Evolutionary conservation across 2,113 vertebrate species (phyloP).

Genomic region (Brachypodius melanocephalos): DNA sequence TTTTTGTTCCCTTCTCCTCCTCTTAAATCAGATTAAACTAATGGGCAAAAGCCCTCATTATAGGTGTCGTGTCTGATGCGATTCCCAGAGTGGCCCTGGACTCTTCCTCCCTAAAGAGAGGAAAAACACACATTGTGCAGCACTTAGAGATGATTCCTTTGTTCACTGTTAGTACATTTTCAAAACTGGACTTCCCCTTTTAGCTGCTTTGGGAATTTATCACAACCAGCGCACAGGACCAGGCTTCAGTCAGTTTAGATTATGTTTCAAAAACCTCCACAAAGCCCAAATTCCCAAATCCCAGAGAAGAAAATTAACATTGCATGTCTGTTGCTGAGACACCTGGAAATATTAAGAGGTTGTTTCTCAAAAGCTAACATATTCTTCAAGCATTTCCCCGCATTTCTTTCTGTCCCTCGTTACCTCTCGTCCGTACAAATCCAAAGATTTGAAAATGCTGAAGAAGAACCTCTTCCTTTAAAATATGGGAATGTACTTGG

Average conservation of each 20-base stretch:
- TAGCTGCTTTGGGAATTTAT: constrained; percentile 1
- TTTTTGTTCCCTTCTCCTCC: not conserved
- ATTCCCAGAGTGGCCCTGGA: not conserved
- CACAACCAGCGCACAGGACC: not conserved
- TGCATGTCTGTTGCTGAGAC: not conserved
- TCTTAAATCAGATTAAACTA: not conserved
- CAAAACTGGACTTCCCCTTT: not conserved
- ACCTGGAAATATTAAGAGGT: not conserved
- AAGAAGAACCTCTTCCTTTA: not conserved
- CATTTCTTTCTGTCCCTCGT: not conserved
- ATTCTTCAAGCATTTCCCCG: not conserved
- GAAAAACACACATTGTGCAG: not conserved
- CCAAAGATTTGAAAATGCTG: not conserved
- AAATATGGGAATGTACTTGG: not conserved
- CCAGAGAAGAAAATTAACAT: constrained; percentile 18
- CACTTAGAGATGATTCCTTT: not conserved
- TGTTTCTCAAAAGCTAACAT: not conserved
- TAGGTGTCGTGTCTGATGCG: not conserved
- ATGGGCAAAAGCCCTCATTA: not conserved
- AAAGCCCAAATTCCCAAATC: constrained; percentile 17
- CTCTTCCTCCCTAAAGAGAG: not conserved
- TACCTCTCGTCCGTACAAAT: not conserved
- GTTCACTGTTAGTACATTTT: not conserved
- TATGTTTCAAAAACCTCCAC: not conserved
- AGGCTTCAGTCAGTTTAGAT: not conserved